Conservation (phyloP, 2,888 invertebrate genomes). For the Nomada lathburiana region DNA sequence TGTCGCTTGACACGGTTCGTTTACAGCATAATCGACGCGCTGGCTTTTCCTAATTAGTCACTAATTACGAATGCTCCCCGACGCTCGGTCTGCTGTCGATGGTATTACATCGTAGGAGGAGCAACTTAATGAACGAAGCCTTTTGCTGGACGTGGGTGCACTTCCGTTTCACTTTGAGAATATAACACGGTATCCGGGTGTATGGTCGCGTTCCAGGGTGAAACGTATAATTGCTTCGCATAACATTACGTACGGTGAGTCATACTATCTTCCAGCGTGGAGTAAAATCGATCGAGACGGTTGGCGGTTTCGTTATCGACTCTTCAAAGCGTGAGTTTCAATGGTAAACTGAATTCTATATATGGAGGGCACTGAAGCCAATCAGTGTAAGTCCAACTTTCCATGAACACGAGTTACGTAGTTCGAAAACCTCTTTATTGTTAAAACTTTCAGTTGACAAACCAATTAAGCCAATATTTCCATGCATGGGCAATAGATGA, state of each 20-base stretch:
- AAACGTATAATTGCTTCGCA: constrained; percentile 54
- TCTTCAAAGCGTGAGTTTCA: neutral
- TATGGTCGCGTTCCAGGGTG: constrained; percentile 27
- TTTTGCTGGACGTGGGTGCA: constrained; percentile 57
- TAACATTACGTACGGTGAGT: constrained; percentile 54
- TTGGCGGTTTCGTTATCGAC: neutral
- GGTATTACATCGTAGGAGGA: constrained; percentile 41
- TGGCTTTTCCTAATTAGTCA: constrained; percentile 52
- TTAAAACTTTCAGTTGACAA: no score
- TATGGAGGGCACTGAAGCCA: no score
- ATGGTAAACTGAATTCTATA: neutral
- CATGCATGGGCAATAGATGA: no score
- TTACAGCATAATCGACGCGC: constrained; percentile 46
- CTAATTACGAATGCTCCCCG: constrained; percentile 49
- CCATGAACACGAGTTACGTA: no score
- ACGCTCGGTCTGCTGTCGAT: constrained; percentile 4
- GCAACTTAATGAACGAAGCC: constrained; percentile 58
- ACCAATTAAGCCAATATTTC: no score
- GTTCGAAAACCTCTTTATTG: no score
- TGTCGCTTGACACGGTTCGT: constrained; percentile 33
- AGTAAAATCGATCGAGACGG: neutral
- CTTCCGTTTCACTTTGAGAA: constrained; percentile 58
- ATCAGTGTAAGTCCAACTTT: no score
- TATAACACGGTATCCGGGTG: constrained; percentile 44
- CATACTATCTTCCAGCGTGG: neutral